Evolutionary conservation across 1,140 invertebrate species (phyloP).

Genomic region (Tetraneura akinire): DNA sequence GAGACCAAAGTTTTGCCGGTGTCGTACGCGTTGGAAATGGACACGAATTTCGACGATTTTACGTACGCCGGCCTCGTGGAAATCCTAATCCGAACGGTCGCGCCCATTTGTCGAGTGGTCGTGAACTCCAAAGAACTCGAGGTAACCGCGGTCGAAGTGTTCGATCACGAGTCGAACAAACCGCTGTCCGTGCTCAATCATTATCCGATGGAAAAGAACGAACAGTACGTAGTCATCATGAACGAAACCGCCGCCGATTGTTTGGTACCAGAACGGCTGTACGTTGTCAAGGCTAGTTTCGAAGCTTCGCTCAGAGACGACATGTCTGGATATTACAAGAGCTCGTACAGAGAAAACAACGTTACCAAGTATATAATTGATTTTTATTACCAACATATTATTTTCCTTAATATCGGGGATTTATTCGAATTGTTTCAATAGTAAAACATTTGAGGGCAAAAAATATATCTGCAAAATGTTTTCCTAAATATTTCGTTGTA

Average conservation of each 20-base stretch:
- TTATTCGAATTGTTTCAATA: no score
- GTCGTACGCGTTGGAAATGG: slow-evolving; percentile 12
- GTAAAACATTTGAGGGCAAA: no score
- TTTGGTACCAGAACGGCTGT: background rate
- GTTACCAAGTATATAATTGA: slow-evolving; percentile 51
- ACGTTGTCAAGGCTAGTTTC: slow-evolving; percentile 29
- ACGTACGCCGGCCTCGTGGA: slow-evolving; percentile 10
- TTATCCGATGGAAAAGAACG: background rate
- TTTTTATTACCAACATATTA: no score
- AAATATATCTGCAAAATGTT: no score
- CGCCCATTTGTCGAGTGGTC: background rate
- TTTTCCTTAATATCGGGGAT: no score
- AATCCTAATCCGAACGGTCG: background rate
- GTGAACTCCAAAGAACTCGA: slow-evolving; percentile 24
- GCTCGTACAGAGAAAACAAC: slow-evolving; percentile 35
- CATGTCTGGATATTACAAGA: slow-evolving; percentile 52
- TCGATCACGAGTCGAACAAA: background rate
- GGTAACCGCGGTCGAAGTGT: background rate
- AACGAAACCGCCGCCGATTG: background rate
- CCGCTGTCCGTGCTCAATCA: background rate
- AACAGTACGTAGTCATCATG: background rate
- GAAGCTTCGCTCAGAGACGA: slow-evolving; percentile 37
- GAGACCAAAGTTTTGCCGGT: background rate
- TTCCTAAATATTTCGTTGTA: no score
- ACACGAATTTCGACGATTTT: slow-evolving; percentile 7